Evolutionary conservation across 2,888 invertebrate species (phyloP), one percentile per base, ranked within the genome.

Genomic region (Ametastegia equiseti): DNA sequence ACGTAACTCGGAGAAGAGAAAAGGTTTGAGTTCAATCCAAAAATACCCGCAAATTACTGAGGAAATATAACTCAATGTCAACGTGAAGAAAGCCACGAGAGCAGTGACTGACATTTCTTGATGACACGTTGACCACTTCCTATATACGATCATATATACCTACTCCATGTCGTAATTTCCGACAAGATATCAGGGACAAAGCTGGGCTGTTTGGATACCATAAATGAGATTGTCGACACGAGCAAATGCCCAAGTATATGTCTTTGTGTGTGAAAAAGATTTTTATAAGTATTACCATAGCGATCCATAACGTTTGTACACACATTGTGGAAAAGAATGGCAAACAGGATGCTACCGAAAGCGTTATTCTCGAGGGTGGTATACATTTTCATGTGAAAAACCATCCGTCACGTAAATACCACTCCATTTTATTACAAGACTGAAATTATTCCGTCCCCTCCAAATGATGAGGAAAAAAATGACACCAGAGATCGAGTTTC

Each of bases 251-350:
- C 47, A 7, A 27, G 30, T 19, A n/a, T n/a, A n/a, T n/a, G n/a
- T n/a, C n/a, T n/a, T n/a, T n/a, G 47, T 47, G 23, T 47, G 30
- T 47, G 4, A n/a, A 71, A 71, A 30, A 30, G 71, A 71, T 71
- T 47, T 71, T n/a, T n/a, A n/a, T n/a, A n/a, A 15, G 47, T 39
- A 39, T 67, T 27, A 2, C 30, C 15, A 47, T 36, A n/a, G 30
- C 27, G 27, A 30, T 27, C 69, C 45, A 23, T 30, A 15, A 45
- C 47, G 23, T 47, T 6, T 39, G 13, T 42, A 9, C 33, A 19
- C 39, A 39, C 23, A 39, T 23, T n/a, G 67, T 67, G 67, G 47
- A 71, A 71, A 30, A 23, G 47, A 71, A 30, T 7, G n/a, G 45
- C 47, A 47, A 47, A 71, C 71, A 13, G 71, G 27, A 27, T 67